These are phyloP conservation scores for Gavialis gangeticus DNA, from an alignment of 2,113 vertebrate genomes.

Conservation along the genomic window DNA sequence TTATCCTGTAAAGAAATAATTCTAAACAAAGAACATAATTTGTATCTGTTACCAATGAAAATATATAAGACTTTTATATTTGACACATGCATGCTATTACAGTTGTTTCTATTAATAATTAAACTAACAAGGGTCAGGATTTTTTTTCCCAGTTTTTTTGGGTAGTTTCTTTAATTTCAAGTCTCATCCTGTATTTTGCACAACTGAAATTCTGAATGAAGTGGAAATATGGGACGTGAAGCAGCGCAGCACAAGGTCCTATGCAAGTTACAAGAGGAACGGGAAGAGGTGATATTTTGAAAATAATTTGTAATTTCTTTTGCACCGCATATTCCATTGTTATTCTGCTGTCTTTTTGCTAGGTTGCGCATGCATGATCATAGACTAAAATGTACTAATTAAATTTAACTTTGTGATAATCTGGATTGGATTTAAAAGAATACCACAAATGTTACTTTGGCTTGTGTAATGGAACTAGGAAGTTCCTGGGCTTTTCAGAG, in stretches of 20 bases:
- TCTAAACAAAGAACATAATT: conserved; percentile 70
- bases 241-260: neutral
- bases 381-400: neutral
- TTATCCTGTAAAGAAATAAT: conserved; percentile 75
- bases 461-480: neutral
- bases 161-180: conserved; percentile 15
- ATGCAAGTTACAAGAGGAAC: neutral
- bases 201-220: neutral
- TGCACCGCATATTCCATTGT: neutral
- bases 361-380: neutral
- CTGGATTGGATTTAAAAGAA: neutral
- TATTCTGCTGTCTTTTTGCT: neutral
- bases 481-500: neutral
- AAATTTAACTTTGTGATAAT: neutral
- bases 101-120: neutral
- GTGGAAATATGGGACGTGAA: neutral
- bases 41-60: neutral
- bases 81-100: neutral
- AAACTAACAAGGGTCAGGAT: neutral
- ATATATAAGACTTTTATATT: neutral
- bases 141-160: conserved; percentile 23
- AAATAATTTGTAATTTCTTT: neutral
- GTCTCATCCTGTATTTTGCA: neutral
- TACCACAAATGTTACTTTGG: neutral
- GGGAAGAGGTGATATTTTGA: neutral